These are phyloP conservation scores for Thymelicus sylvestris DNA, from an alignment of 2,888 invertebrate genomes.

Conservation along the genomic window DNA sequence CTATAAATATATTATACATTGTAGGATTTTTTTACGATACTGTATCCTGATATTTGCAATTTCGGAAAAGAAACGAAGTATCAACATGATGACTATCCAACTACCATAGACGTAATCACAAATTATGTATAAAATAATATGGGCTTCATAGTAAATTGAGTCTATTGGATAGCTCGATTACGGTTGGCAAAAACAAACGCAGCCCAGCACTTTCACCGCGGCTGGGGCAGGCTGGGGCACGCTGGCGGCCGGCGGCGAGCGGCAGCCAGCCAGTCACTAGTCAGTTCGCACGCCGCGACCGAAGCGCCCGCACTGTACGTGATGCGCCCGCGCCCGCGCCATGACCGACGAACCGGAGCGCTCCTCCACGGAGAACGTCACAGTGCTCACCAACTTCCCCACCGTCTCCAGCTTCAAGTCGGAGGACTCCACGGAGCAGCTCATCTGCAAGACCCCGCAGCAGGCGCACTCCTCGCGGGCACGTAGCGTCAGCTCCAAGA, in stretches of 20 bases:
- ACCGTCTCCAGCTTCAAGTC: slow-evolving; percentile 80
- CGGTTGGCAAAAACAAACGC: slow-evolving; percentile 46
- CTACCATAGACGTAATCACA: neutral
- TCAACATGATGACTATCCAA: neutral
- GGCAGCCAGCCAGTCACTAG: slow-evolving; percentile 29
- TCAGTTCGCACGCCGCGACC: slow-evolving; percentile 43
- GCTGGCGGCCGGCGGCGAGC: slow-evolving; percentile 28
- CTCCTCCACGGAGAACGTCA: slow-evolving; percentile 51
- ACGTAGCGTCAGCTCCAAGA: slow-evolving; percentile 72
- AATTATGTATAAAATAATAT: slow-evolving; percentile 6
- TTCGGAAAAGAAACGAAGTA: neutral
- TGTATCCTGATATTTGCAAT: neutral
- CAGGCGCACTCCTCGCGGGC: slow-evolving; percentile 59
- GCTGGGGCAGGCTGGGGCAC: neutral
- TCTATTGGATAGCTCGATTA: slow-evolving; percentile 14
- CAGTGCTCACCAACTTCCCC: slow-evolving; percentile 56
- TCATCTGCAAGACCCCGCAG: slow-evolving; percentile 84
- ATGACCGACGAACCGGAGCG: slow-evolving; percentile 54
- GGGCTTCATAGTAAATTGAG: slow-evolving; percentile 19
- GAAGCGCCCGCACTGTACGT: slow-evolving; percentile 44
- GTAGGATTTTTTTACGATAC: too few relatives aligned
- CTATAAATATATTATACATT: too few relatives aligned
- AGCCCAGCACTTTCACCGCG: slow-evolving; percentile 51
- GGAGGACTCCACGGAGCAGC: slow-evolving; percentile 83
- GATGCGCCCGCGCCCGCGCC: slow-evolving; percentile 46